Evolutionary conservation across 2,888 invertebrate genomes (phyloP).

Genomic region (Idaea straminata): DNA sequence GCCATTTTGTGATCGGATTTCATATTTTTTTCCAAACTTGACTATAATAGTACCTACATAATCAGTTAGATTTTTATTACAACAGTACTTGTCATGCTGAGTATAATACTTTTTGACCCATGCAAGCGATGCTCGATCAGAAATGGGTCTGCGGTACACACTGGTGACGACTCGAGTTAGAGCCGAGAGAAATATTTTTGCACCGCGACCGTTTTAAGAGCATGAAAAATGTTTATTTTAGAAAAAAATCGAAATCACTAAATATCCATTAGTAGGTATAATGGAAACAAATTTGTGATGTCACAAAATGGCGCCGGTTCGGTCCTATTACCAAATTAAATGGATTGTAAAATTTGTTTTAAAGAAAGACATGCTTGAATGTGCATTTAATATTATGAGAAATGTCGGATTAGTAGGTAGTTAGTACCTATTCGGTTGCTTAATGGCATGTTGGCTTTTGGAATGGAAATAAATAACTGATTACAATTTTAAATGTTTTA

Average conservation of each 20-base stretch:
- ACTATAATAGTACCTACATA: too few relatives aligned
- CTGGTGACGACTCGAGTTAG: constrained; percentile 24
- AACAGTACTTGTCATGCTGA: too few relatives aligned
- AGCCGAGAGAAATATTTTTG: background rate
- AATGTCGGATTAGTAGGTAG: constrained; percentile 43
- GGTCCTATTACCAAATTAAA: background rate
- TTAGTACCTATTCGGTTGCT: constrained; percentile 49
- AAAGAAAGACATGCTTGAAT: constrained; percentile 64
- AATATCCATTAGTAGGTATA: too few relatives aligned
- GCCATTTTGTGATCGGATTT: background rate
- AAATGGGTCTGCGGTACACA: too few relatives aligned
- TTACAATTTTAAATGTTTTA: constrained; percentile 33
- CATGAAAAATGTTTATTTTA: too few relatives aligned
- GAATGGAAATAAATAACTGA: constrained; percentile 69
- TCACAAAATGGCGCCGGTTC: background rate
- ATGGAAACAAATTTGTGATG: background rate
- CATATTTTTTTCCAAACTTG: too few relatives aligned
- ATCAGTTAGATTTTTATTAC: too few relatives aligned
- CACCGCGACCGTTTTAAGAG: too few relatives aligned
- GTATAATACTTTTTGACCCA: too few relatives aligned
- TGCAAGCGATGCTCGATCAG: too few relatives aligned
- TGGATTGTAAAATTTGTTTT: constrained; percentile 44
- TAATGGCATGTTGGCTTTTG: constrained; percentile 74
- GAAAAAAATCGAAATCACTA: too few relatives aligned
- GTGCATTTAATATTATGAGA: constrained; percentile 68